These are phyloP conservation scores for Lagothrix lagotricha DNA, from an alignment of 2,797 vertebrate genomes.

Conservation along the genomic window DNA sequence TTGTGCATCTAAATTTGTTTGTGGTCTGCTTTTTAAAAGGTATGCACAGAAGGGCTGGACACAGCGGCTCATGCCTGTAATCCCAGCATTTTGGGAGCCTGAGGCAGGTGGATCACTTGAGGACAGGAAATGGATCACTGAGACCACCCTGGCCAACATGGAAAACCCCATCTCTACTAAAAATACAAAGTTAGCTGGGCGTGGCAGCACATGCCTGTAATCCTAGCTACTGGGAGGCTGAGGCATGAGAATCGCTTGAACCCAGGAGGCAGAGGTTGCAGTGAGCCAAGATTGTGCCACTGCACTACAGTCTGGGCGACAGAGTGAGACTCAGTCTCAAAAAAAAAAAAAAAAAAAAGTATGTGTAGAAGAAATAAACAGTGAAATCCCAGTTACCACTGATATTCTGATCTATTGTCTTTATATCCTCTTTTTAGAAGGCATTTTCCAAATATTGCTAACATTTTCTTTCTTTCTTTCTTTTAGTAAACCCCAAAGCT, in stretches of 20 bases:
- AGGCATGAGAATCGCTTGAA: background rate
- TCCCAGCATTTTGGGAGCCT: background rate
- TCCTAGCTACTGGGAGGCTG: background rate
- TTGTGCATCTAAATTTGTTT: background rate
- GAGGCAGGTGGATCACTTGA: background rate
- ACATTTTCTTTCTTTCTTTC: background rate
- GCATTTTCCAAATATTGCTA: constrained; percentile 36
- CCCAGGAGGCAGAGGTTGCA: background rate
- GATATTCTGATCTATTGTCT: background rate
- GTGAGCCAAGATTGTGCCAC: background rate
- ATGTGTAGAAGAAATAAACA: background rate
- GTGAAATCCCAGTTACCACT: background rate
- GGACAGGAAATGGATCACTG: too few relatives aligned
- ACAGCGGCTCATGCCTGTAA: background rate
- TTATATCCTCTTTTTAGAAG: background rate
- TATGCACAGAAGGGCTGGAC: background rate
- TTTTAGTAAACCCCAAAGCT: constrained; percentile 41
- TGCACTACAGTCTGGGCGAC: background rate
- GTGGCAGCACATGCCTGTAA: background rate
- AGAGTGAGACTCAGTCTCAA: background rate
- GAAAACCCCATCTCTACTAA: too few relatives aligned
- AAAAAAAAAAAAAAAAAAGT: background rate
- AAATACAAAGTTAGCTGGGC: too few relatives aligned
- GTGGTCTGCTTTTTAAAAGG: background rate
- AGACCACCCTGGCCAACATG: too few relatives aligned